A percentile compares a stretch with the other conserved stretches of the same genome.
phyloP scores from a whole-genome alignment of 2,113 vertebrate species.

The Furnarius figulus region DNA sequence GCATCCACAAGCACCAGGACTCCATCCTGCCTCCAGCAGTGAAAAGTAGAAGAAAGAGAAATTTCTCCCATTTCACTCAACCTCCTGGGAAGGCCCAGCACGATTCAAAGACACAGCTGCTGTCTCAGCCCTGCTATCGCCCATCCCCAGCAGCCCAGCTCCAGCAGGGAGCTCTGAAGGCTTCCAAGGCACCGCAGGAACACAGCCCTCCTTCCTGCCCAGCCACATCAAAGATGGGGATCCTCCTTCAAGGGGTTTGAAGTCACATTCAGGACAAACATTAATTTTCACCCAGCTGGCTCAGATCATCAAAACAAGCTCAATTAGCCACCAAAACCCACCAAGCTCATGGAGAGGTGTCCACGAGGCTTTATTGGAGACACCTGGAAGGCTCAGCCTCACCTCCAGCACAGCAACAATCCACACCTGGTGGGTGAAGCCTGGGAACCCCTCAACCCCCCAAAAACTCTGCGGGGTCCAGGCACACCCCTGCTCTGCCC shows the following conservation, averaged over 20 bases:
- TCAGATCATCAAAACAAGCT: background rate
- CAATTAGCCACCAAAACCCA: background rate
- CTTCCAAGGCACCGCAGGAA: background rate
- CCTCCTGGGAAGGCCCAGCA: background rate
- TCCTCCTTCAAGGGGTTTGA: background rate
- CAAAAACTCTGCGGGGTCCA: fast-evolving
- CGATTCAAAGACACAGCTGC: background rate
- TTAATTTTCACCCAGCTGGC: background rate
- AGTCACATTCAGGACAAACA: background rate
- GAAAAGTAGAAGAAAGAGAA: background rate
- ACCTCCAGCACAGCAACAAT: background rate
- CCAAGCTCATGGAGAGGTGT: fast-evolving
- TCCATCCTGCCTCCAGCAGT: background rate
- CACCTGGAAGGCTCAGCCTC: background rate
- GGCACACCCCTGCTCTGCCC: background rate
- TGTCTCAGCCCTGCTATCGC: background rate
- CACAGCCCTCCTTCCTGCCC: background rate
- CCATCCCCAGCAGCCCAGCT: background rate
- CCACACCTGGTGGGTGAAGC: background rate
- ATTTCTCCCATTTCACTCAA: background rate
- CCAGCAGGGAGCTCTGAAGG: background rate
- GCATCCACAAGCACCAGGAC: background rate
- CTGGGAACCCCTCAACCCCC: background rate
- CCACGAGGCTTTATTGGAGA: fast-evolving
- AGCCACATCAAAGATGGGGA: background rate